Percentiles rank a stretch among this genome's conserved stretches.
These are phyloP conservation scores for Drosophila fungiperda DNA, from an alignment of 2,888 invertebrate genomes.

Conservation along the genomic window DNA sequence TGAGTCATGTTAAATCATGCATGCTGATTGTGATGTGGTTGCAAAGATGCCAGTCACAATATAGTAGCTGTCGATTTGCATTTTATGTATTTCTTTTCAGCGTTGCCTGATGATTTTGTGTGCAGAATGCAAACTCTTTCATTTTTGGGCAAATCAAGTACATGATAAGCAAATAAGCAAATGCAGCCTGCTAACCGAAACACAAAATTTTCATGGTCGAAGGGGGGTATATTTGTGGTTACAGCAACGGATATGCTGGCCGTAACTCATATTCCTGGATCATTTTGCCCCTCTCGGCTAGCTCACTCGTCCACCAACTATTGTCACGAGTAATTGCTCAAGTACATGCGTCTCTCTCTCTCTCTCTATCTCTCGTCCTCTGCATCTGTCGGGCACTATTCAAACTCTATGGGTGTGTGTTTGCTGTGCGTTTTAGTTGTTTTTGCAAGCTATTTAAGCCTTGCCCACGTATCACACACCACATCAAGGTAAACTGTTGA, in stretches of 20 bases:
- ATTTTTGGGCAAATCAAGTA: constrained; percentile 64
- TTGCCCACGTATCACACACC: constrained; percentile 39
- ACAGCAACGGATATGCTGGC: constrained; percentile 43
- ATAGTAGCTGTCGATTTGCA: constrained; percentile 39
- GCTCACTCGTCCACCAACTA: constrained; percentile 14
- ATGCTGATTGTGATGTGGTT: constrained; percentile 80
- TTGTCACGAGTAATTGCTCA: constrained; percentile 73
- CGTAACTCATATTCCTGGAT: constrained; percentile 46
- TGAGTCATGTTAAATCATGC: constrained; percentile 74
- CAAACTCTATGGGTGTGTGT: constrained; percentile 23
- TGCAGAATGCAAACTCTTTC: constrained; percentile 55
- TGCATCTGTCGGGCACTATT: constrained; percentile 24
- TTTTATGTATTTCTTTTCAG: constrained; percentile 10
- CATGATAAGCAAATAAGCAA: constrained; percentile 63
- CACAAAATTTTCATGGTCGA: neutral
- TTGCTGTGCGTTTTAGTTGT: constrained; percentile 49
- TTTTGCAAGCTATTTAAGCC: constrained; percentile 65
- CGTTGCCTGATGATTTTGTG: constrained; percentile 13
- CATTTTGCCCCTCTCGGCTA: neutral
- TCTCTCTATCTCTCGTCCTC: constrained; percentile 15
- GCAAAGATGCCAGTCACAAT: constrained; percentile 54
- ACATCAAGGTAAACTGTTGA: constrained; percentile 77
- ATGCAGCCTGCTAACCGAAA: constrained; percentile 17
- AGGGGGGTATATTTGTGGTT: neutral
- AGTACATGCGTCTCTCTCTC: constrained; percentile 52